Conservation (phyloP, 1,140 invertebrate genomes). For the Araneus ventricosus region DNA sequence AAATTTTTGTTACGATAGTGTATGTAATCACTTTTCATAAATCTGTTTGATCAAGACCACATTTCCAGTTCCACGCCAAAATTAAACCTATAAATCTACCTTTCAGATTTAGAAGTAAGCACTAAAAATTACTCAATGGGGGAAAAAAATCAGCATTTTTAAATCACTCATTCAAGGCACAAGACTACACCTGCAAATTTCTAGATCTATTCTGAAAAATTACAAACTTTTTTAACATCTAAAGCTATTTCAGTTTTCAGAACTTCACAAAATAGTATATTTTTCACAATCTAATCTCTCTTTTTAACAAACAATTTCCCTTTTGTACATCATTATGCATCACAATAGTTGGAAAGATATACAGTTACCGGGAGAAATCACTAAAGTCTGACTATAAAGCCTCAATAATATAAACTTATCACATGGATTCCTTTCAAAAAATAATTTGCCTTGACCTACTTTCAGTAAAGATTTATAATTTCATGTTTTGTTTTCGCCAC, state of each 20-base stretch:
- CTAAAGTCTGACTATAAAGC: slow-evolving; percentile 26
- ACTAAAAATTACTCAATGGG: neutral
- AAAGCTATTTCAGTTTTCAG: slow-evolving; percentile 5
- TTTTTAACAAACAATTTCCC: slow-evolving; percentile 29
- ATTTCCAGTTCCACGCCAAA: too few species aligned
- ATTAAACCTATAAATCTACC: too few species aligned
- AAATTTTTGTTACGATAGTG: too few species aligned
- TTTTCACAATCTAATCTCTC: slow-evolving; percentile 37
- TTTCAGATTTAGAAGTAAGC: neutral
- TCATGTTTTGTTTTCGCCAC: neutral
- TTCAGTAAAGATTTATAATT: slow-evolving; percentile 9
- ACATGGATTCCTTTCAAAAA: slow-evolving; percentile 34
- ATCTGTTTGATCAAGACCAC: too few species aligned
- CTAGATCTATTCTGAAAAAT: slow-evolving; percentile 22
- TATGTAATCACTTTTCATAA: too few species aligned
- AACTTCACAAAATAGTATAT: slow-evolving; percentile 46
- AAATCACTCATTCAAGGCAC: slow-evolving; percentile 37
- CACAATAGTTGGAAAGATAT: neutral
- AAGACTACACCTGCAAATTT: slow-evolving; percentile 20
- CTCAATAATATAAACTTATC: slow-evolving; percentile 46
- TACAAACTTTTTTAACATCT: slow-evolving; percentile 42
- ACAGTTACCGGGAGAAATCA: slow-evolving; percentile 27
- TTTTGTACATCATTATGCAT: slow-evolving; percentile 42
- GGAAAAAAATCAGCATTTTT: neutral
- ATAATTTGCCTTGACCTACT: neutral